A percentile compares a stretch with the other conserved stretches of the same genome.
phyloP scores from a whole-genome alignment of 1,140 invertebrate species.

The Homalodisca vitripennis region DNA sequence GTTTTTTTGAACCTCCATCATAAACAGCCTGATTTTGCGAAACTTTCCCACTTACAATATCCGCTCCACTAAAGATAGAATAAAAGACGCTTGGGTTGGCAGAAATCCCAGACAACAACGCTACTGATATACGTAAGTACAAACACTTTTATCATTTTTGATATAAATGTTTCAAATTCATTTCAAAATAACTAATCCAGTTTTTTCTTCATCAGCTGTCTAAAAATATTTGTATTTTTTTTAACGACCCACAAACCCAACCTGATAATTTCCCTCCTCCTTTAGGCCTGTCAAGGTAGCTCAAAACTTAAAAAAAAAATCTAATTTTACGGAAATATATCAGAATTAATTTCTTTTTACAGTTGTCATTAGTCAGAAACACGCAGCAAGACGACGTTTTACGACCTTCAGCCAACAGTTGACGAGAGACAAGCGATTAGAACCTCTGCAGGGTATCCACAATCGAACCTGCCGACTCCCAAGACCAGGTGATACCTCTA shows the following conservation, averaged over 20 bases:
- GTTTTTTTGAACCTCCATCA: conserved; percentile 71
- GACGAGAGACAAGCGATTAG: conserved; percentile 48
- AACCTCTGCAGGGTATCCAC: conserved; percentile 43
- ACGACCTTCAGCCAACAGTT: conserved; percentile 49
- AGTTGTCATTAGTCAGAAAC: conserved; percentile 69
- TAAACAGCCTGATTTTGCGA: conserved; percentile 51
- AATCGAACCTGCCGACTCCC: conserved; percentile 48
- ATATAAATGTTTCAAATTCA: background rate
- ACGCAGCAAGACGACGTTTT: conserved; percentile 73
- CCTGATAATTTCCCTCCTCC: no score
- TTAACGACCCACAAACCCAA: no score
- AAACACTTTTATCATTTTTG: background rate
- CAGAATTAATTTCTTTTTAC: no score
- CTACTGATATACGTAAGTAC: conserved; percentile 61
- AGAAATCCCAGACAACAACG: conserved; percentile 73
- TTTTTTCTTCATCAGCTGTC: no score
- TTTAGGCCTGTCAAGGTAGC: no score
- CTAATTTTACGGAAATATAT: no score
- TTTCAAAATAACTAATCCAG: background rate
- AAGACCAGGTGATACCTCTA: conserved; percentile 27
- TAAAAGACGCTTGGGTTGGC: conserved; percentile 77
- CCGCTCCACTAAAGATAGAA: conserved; percentile 72
- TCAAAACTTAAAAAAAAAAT: no score
- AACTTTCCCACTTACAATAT: conserved; percentile 62
- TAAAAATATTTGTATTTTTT: no score